Evolutionary conservation across 2,797 vertebrate genomes (phyloP), one percentile per base, ranked within the genome.

Genomic region (Cirrhinus mrigala): DNA sequence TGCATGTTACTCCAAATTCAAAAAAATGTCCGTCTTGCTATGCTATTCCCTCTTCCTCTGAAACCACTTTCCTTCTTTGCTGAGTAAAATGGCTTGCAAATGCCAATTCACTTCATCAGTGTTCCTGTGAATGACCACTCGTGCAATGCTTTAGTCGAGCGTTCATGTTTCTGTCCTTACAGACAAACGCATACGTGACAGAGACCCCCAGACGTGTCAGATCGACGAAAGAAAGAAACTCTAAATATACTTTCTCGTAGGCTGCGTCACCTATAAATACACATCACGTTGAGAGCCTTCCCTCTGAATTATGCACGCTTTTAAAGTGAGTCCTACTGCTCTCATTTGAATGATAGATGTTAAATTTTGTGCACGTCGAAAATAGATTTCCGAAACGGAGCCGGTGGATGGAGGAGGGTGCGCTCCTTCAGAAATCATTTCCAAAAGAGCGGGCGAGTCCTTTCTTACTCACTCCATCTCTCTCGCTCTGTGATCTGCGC

Each of bases 321-420:
- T 71, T 62, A 85, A 79, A 79, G 64, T 24, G 82, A 79, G 83
- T 60, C 66, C 66, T 37, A 71, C 75, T 85, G 76, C 83, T 85
- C 66, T 85, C 66, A 62, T 71, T 84, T 79, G 52, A 85, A 79
- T 85, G 76, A 79, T 70, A 71, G 83, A 85, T 79, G 76, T n/a
- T 71, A 22, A 20, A 62, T 85, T 71, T 69, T 29, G 18, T 22
- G 74, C 52, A 56, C 52, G 37, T 73, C 66, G 33, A 82, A 82
- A 82, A 82, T 82, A 82, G 68, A 82, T 62, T 74, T 82, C 80
- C 15, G 33, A 70, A 58, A 60, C 16, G 68, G 50, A 82, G 52
- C 27, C 2, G 14, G 71, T 66, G 71, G 74, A 29, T 40, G 48
- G 29, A 27, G 66, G 52, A 11, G n/a, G 54, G 18, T 37, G 12